Evolutionary conservation across 2,888 invertebrate genomes (phyloP), one percentile per base, ranked within the genome.

Genomic region (Acrobasis consociella): DNA sequence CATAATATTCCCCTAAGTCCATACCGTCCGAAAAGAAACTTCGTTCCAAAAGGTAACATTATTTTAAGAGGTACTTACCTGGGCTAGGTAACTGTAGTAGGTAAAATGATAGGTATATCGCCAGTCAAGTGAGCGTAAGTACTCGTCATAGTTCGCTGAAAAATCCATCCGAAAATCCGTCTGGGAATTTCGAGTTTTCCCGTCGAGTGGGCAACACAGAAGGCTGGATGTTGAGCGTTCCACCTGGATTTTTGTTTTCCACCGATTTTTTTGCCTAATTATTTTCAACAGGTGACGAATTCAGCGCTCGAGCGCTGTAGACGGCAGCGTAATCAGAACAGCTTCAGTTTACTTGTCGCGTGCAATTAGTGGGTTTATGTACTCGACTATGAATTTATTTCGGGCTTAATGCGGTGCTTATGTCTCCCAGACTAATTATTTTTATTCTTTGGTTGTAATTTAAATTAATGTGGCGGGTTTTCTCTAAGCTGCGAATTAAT

Each of bases 221-320:
- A 78, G 73, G 62, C 81, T 78, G 78, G 82, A 80, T 82, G 85
- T 83, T 75, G 81, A 85, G 83, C 80, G 76, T 77, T 76, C 76
- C 89, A 86, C 87, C 87, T 82, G 84, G 70, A 83, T 87, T 91
- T 91, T 91, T 92, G 89, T 91, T 91, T 87, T 88, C 78, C 83
- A 78, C 83, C 74, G 85, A 86, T 87, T 91, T 92, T 92, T 93
- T 93, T 93, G 91, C 90, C 93, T 93, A 93, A 93, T 93, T 93
- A 93, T 93, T 93, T 92, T 89, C 85, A 91, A 91, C 91, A 91
- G 91, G 91, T 91, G 91, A 91, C 91, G 91, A 90, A 89, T 87
- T 87, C 81, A 74, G 82, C 89, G 89, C 90, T 91, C 86, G 80
- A 91, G 91, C 87, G 82, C 87, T 85, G 84, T 60, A 81, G 84